A percentile compares a stretch with the other conserved stretches of the same genome.
Conservation (phyloP, 1,140 invertebrate species). For the Drosophila kurseongensis region DNA sequence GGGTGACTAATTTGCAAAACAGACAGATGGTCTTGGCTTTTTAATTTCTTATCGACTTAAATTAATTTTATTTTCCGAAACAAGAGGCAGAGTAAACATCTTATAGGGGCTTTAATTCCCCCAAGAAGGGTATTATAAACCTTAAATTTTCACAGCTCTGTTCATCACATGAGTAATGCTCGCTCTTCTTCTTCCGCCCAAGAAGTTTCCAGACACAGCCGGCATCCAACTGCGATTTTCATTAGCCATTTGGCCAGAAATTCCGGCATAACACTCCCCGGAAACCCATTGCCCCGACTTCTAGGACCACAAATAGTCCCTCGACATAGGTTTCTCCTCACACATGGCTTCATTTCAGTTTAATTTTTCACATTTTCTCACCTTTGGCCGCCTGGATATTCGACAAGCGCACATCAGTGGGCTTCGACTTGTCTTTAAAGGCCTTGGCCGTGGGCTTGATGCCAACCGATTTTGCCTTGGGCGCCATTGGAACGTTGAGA, state of each 20-base stretch:
- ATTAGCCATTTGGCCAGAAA: constrained; percentile 19
- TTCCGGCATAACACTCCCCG: not conserved
- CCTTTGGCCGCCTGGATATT: constrained; percentile 99
- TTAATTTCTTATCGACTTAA: not conserved
- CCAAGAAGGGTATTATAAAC: constrained; percentile 8
- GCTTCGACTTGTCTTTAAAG: constrained; percentile 97
- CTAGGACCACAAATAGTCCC: constrained; percentile 24
- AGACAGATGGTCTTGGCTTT: not conserved
- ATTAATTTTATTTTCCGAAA: too few species aligned
- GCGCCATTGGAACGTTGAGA: constrained; percentile 69
- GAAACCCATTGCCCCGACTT: not conserved
- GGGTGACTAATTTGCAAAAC: constrained; percentile 6
- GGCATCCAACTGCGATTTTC: constrained; percentile 63
- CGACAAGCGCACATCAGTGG: constrained; percentile 95
- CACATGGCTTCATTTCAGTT: not conserved
- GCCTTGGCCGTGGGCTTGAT: constrained; percentile 83
- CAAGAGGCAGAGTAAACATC: not conserved
- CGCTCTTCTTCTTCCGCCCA: constrained; percentile 50
- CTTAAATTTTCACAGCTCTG: constrained; percentile 9
- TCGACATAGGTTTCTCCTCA: not conserved
- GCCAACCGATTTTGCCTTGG: constrained; percentile 72
- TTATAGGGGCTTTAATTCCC: not conserved
- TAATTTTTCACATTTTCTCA: constrained; percentile 85
- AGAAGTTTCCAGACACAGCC: constrained; percentile 80
- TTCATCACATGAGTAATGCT: constrained; percentile 77